Evolutionary conservation across 2,113 vertebrate species (phyloP), one percentile per base, ranked within the genome.

Genomic region (Notothenia coriiceps): DNA sequence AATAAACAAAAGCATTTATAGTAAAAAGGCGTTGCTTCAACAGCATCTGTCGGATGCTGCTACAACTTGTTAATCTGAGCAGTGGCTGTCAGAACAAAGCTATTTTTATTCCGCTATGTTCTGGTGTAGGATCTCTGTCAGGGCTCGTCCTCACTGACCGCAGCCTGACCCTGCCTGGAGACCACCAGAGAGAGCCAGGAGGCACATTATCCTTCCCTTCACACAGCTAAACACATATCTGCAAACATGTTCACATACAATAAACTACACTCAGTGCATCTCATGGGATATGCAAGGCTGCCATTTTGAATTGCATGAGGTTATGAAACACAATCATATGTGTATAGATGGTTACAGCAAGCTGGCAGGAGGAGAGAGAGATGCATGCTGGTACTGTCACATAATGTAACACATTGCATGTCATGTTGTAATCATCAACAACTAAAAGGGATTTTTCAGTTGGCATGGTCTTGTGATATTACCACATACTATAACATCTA

Each of bases 91-190:
- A 6, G 33, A 35, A 35, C 4, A 35, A 35, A 35, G 33, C 33
- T 35, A 35, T 35, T 35, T 35, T 35, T 6, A 35, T 35, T 6
- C 5, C 35, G 6, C 35, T 35, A 6, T 35, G 35, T 35, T 35
- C 35, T 35, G 35, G 9, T 43, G 33, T 56, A 66, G 59, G 51
- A 74, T 79, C n/a, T 66, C 62, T 69, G 67, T 71, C 69, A 71
- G 70, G 52, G 49, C 54, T 80, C 29, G 4, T 82, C 50, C 60
- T 71, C 44, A 62, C 57, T 80, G 85, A 80, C 64, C 2, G 6
- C 63, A 54, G 77, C 77, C 22, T 77, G 57, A 76, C 29, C 33
- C 51, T 9, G 6, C 43, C 59, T 66, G 72, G 50, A 62, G 65
- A 77, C 43, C 68, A 69, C 33, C 4, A 35, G 13, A 73, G 66